Evolutionary conservation across 2,888 invertebrate genomes (phyloP), one percentile per base, ranked within the genome.

Genomic region (Arge pagana): DNA sequence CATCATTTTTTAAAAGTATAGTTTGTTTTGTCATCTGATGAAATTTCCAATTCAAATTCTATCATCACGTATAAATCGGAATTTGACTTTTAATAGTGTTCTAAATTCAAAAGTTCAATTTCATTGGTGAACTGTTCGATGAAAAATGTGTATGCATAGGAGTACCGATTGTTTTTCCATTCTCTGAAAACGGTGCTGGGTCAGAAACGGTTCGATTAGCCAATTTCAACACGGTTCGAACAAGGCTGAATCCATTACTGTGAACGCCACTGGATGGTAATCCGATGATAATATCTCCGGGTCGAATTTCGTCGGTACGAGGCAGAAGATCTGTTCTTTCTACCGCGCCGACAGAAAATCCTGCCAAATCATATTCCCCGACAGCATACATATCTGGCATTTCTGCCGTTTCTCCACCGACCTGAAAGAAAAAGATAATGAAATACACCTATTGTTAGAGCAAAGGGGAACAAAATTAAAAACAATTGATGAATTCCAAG

Each of bases 281-380:
- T 0, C 90, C 96, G 56, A 98, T 84, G 3, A 98, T 80, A 1
- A 89, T 77, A 71, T 98, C 96, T 0, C 91, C 92, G 0, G 81
- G 77, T 39, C 77, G 67, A 53, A 96, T 89, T 5, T 84, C 81
- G 26, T 81, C 75, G 3, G 80, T 78, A 45, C 83, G 82, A 0
- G 96, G 96, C 65, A 94, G 76, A 39, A 95, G 78, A 43, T 85
- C 81, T 0, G 79, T 68, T 58, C 88, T 83, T 75, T 97, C 95
- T 0, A 96, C 91, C 0, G 92, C 90, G 0, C 97, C 98, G 1
- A 98, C 93, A 1, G 93, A 88, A 77, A 98, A 98, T 2, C 98
- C 99, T 10, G 96, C 97, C 43, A 98, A 77, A 77, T 99, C 98
- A 77, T 96, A 98, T 60, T 95, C 92, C 0, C 89, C 91, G 0